Conservation (phyloP, 53 echinoderm and acorn worm genomes). For the Hippasteria phrygiana region DNA sequence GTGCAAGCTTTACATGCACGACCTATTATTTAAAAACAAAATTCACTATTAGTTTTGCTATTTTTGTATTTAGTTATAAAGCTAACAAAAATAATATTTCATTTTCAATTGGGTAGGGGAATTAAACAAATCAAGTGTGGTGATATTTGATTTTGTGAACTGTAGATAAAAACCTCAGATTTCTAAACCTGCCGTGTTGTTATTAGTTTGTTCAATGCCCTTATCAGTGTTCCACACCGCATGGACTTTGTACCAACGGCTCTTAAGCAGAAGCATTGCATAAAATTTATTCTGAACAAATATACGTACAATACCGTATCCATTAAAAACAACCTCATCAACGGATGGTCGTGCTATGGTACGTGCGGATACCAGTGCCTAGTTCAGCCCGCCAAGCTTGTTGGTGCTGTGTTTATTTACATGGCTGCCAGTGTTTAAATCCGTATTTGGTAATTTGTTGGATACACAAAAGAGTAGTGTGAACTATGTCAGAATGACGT, state of each 20-base stretch:
- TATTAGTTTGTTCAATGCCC: neutral
- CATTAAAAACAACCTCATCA: neutral
- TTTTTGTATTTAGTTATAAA: too few species aligned
- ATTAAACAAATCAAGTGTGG: too few species aligned
- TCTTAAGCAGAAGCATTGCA: slow-evolving; percentile 3
- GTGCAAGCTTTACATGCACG: too few species aligned
- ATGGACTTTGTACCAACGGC: slow-evolving; percentile 16
- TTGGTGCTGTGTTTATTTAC: neutral
- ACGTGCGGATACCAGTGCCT: neutral
- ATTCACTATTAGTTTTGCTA: too few species aligned
- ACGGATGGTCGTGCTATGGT: neutral
- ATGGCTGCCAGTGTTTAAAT: neutral
- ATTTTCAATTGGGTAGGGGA: too few species aligned
- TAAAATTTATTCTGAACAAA: slow-evolving; percentile 31
- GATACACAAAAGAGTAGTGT: neutral
- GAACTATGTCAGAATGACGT: neutral
- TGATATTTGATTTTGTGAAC: too few species aligned
- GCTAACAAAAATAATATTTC: too few species aligned
- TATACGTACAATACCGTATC: neutral
- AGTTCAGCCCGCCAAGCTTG: neutral
- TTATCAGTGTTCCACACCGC: neutral
- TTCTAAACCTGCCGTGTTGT: neutral
- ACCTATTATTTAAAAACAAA: too few species aligned
- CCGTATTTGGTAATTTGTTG: slow-evolving; percentile 18
- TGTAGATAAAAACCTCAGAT: too few species aligned